Evolutionary conservation across 2,797 vertebrate species (phyloP).

Genomic region (Enteromius unitaeniatus): DNA sequence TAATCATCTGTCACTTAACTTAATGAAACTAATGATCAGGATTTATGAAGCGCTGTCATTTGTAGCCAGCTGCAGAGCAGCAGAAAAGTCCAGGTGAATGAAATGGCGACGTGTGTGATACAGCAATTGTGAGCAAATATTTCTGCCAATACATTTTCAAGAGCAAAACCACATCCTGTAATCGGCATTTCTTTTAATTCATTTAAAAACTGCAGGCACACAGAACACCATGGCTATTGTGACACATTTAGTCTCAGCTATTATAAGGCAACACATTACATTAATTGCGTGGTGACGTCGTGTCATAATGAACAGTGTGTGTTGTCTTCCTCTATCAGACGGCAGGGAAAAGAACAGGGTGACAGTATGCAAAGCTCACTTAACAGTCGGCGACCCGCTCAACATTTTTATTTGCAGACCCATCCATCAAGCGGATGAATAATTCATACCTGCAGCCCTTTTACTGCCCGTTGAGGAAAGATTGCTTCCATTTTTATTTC

Average conservation of each 20-base stretch:
- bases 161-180: background rate
- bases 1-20: conserved; percentile 51
- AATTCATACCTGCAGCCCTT: conserved; percentile 60
- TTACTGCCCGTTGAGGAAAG: conserved; percentile 62
- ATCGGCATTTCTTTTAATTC: background rate
- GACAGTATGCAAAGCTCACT: conserved; percentile 49
- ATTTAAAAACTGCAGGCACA: background rate
- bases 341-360: conserved; percentile 21
- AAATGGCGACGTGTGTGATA: background rate
- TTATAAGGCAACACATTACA: conserved; percentile 1
- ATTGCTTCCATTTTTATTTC: conserved; percentile 61
- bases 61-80: conserved; percentile 26
- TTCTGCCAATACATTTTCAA: background rate
- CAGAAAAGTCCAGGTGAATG: conserved; percentile 30
- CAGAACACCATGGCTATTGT: background rate
- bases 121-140: background rate
- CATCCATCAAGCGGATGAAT: conserved; percentile 62
- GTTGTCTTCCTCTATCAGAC: conserved; percentile 13
- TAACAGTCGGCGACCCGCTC: conserved; percentile 56
- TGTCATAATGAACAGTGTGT: conserved; percentile 18
- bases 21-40: conserved; percentile 52
- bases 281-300: conserved; percentile 17
- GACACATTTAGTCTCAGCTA: conserved; percentile 3
- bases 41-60: conserved; percentile 47
- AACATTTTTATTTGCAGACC: conserved; percentile 59